Percentiles rank a stretch among this genome's conserved stretches.
phyloP scores from a whole-genome alignment of 2,888 invertebrate genomes.

The Blomia tropicalis region DNA sequence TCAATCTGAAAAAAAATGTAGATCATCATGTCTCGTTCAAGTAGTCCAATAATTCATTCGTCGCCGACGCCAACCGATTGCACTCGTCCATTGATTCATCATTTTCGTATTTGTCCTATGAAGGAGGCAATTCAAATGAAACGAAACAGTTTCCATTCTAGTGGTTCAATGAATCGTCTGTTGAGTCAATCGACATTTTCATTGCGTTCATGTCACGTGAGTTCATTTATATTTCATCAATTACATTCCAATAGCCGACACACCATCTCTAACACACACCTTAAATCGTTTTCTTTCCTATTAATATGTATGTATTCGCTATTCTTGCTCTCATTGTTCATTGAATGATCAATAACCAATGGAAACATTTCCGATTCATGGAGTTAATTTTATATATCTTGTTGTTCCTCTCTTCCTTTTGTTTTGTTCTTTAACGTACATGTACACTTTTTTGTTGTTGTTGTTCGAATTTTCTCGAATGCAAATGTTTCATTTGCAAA shows the following conservation, averaged over 20 bases:
- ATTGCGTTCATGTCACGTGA: slow-evolving; percentile 26
- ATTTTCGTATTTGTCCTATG: slow-evolving; percentile 30
- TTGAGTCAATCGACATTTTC: slow-evolving; percentile 24
- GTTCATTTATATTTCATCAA: slow-evolving; percentile 18
- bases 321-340: no score
- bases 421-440: no score
- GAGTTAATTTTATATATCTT: no score
- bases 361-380: no score
- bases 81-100: slow-evolving; percentile 21
- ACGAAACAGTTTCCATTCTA: neutral
- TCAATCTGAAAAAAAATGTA: no score
- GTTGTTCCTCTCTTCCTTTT: no score
- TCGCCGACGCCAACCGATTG: neutral
- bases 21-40: neutral
- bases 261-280: neutral
- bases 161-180: slow-evolving; percentile 16
- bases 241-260: neutral
- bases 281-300: neutral
- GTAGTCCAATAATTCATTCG: neutral
- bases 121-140: slow-evolving; percentile 27
- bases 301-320: neutral
- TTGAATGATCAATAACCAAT: no score
- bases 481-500: neutral
- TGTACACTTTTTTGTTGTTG: neutral
- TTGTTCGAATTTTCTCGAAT: neutral